A percentile compares a stretch with the other conserved stretches of the same genome.
Evolutionary conservation across 2,797 vertebrate genomes (phyloP).

Genomic region (Channallabes apus): DNA sequence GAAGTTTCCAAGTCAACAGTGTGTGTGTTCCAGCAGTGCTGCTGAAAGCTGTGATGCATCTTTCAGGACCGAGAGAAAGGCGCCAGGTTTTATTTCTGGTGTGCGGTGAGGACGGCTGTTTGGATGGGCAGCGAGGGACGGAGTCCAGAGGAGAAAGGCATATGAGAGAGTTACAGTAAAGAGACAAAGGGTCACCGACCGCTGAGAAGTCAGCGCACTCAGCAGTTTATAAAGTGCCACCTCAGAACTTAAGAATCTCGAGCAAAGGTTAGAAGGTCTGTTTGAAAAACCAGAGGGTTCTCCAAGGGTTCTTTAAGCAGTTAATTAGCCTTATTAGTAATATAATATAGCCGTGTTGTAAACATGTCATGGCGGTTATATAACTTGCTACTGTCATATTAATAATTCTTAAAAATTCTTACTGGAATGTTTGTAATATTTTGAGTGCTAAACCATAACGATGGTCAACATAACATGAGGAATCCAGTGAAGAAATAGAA

Average conservation of each 20-base stretch:
- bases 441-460: background rate
- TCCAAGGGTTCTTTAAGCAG: background rate
- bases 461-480: background rate
- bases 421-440: background rate
- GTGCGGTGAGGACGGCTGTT: conserved; percentile 44
- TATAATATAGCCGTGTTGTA: background rate
- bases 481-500: background rate
- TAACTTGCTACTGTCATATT: background rate
- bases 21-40: conserved; percentile 32
- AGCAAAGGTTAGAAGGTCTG: background rate
- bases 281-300: background rate
- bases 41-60: conserved; percentile 35
- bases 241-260: conserved; percentile 6
- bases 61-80: conserved; percentile 12
- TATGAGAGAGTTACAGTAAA: conserved; percentile 40
- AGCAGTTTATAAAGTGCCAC: conserved; percentile 26
- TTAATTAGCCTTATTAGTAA: background rate
- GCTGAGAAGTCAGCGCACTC: conserved; percentile 27
- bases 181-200: conserved; percentile 30
- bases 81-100: conserved; percentile 43
- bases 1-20: conserved; percentile 12
- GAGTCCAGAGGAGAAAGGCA: conserved; percentile 25
- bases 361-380: background rate
- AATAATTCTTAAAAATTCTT: background rate
- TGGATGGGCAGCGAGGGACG: conserved; percentile 32